Conservation (phyloP, 2,888 invertebrate species). For the Imbricaverruca yamaguchii region DNA sequence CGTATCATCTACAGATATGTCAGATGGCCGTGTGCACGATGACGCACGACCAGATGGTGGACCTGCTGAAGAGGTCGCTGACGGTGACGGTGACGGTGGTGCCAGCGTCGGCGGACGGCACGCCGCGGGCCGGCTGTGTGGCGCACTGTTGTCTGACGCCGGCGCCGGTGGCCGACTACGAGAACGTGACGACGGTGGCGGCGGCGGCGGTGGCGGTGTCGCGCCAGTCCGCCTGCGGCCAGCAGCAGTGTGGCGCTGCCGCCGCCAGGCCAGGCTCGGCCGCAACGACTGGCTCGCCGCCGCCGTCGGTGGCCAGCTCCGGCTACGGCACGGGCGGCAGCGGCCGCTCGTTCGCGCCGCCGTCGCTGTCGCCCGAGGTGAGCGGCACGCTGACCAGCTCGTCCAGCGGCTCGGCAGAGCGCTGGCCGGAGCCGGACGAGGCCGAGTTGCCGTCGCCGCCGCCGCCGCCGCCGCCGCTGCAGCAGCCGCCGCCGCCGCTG, state of each 20-base stretch:
- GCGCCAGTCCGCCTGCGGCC: background rate
- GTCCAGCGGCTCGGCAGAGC: conserved; percentile 18
- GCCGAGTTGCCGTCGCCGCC: conserved; percentile 16
- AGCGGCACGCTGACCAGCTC: conserved; percentile 18
- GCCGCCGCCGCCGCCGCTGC: too few species aligned
- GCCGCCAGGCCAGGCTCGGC: background rate
- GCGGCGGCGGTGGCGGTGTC: background rate
- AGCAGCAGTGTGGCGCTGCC: background rate
- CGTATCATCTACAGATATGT: conserved; percentile 51
- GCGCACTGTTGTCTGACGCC: background rate
- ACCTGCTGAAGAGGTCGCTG: conserved; percentile 78
- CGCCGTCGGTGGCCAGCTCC: conserved; percentile 70
- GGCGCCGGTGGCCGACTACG: conserved; percentile 55
- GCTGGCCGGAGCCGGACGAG: background rate
- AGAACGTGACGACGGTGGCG: conserved; percentile 52
- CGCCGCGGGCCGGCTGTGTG: background rate
- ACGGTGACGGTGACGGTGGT: conserved; percentile 77
- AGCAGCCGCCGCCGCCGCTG: background rate
- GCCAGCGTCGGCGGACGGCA: conserved; percentile 48
- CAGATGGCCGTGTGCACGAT: conserved; percentile 82
- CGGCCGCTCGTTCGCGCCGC: conserved; percentile 39
- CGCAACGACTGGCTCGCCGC: conserved; percentile 46
- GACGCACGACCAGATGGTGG: conserved; percentile 86
- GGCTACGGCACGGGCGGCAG: conserved; percentile 70
- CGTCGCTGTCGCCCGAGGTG: background rate